Percentiles rank a stretch among this genome's conserved stretches.
Evolutionary conservation across 2,888 invertebrate genomes (phyloP).

Genomic region (Rotaria sp.): DNA sequence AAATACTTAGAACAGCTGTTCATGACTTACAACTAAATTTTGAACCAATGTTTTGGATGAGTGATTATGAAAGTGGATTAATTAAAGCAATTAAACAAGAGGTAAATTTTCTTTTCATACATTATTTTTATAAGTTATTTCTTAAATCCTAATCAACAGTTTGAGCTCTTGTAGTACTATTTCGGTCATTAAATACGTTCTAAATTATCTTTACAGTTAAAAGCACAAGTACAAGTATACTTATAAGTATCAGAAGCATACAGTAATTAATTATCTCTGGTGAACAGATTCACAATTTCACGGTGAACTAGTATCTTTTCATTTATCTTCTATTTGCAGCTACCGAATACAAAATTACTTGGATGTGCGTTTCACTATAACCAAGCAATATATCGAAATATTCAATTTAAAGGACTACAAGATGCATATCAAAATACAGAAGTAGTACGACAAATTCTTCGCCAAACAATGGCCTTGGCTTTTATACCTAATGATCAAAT

Average conservation of each 20-base stretch:
- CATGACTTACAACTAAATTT: neutral
- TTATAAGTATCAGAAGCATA: no score
- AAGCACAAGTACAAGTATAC: no score
- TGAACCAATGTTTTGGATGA: neutral
- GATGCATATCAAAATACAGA: neutral
- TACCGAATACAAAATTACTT: neutral
- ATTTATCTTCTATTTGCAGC: neutral
- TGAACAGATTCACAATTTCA: neutral
- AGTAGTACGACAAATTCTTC: neutral
- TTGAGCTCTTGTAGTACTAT: no score
- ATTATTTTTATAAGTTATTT: no score
- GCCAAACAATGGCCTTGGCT: neutral
- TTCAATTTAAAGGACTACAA: neutral
- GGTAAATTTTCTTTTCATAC: neutral
- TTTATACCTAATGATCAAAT: neutral
- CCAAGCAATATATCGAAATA: neutral
- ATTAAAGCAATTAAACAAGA: neutral
- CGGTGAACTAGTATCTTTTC: accelerated
- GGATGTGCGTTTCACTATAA: neutral
- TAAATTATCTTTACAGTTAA: no score
- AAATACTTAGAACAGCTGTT: neutral
- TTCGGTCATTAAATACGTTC: no score
- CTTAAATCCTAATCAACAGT: no score
- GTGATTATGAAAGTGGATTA: neutral
- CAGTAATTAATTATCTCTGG: no score